phyloP scores from a whole-genome alignment of 92 coral and sea anemone species.

The Virgularia gustaviana region DNA sequence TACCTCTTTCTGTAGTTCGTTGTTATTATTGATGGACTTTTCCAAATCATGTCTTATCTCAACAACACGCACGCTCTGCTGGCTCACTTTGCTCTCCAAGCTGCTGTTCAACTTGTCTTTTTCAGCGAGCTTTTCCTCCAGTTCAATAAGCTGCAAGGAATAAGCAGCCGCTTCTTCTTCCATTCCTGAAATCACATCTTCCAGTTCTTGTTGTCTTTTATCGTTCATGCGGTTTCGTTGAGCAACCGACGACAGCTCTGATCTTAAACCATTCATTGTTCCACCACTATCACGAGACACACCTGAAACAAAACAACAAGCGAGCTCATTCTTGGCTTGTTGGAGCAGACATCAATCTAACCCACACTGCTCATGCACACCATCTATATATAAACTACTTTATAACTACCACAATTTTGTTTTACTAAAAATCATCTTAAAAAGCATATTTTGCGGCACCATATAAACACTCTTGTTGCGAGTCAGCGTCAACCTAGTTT shows the following conservation, averaged over 20 bases:
- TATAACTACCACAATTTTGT: too few relatives aligned
- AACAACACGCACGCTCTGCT: slow-evolving; percentile 77
- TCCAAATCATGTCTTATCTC: slow-evolving; percentile 83
- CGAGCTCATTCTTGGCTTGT: too few relatives aligned
- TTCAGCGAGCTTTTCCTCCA: slow-evolving; percentile 88
- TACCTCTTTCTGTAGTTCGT: slow-evolving; percentile 46
- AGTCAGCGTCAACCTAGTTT: too few relatives aligned
- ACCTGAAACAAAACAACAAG: too few relatives aligned
- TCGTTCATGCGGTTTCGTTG: slow-evolving; percentile 96
- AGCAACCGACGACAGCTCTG: slow-evolving; percentile 91
- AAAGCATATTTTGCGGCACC: too few relatives aligned
- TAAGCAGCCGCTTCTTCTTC: slow-evolving; percentile 82
- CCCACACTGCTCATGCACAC: too few relatives aligned
- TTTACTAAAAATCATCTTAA: too few relatives aligned
- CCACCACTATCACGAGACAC: slow-evolving; percentile 78
- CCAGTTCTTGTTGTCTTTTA: slow-evolving; percentile 89
- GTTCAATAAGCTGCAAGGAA: slow-evolving; percentile 73
- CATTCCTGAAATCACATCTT: slow-evolving; percentile 75
- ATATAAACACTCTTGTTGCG: too few relatives aligned
- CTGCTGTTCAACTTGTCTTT: slow-evolving; percentile 77
- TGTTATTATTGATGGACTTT: slow-evolving; percentile 60
- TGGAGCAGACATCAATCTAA: too few relatives aligned
- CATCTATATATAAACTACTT: too few relatives aligned
- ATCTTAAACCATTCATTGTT: slow-evolving; percentile 89
- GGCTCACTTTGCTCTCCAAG: slow-evolving; percentile 81